Evolutionary conservation across 2,888 invertebrate species (phyloP), one percentile per base, ranked within the genome.

Genomic region (Ctenicera cuprea): DNA sequence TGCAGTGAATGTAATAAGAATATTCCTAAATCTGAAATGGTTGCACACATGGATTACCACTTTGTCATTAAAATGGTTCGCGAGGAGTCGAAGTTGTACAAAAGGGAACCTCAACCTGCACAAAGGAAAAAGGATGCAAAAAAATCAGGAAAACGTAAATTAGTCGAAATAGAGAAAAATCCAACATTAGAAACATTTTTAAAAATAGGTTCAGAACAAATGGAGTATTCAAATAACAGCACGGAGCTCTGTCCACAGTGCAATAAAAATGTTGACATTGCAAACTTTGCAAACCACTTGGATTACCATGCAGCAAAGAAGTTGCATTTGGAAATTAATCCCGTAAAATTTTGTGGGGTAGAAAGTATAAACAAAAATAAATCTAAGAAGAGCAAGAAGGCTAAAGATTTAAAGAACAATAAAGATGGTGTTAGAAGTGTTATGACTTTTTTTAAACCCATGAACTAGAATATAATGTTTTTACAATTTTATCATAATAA

Each of bases 231-330:
- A 18, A 74, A 73, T 61, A 77, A 74, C 66, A 66, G 71, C 65
- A 77, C 76, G 11, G 81, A 84, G 77, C 71, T 77, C 7, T 96
- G 96, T 85, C 83, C 89, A 1, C 90, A 92, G 82, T 96, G 96
- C 86, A 88, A 89, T 4, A 90, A 90, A 82, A 83, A 85, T 50
- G 86, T 96, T 81, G 82, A 88, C 22, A 78, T 87, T 1, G 88
- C 90, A 83, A 89, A 91, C 73, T 85, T 92, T 71, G 90, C 89
- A 37, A 91, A 90, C 71, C 97, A 97, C 86, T 86, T 90, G 12
- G 96, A 97, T 87, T 96, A 92, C 85, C 97, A 97, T 85, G 90
- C 94, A 80, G 97, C 97, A 4, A 91, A 92, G 82, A 92, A 92
- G 82, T 85, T 97, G 64, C 95, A 92, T 79, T 87, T 89, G 79